phyloP scores from a whole-genome alignment of 2,113 vertebrate genomes.

The Thinocorus orbignyianus region DNA sequence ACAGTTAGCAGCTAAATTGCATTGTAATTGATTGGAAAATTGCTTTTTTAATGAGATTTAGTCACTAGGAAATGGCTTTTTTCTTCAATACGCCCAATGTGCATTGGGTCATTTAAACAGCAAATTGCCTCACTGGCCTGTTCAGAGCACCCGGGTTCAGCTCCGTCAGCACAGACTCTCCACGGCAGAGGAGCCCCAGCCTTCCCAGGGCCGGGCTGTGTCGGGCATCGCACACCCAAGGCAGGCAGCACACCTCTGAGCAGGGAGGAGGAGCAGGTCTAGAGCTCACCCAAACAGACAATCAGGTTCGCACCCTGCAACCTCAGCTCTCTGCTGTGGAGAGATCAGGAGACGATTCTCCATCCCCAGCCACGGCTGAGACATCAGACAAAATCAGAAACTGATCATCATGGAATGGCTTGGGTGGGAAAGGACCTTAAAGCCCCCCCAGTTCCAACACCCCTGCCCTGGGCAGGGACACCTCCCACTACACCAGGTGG shows the following conservation, averaged over 20 bases:
- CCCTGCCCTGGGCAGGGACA: background rate
- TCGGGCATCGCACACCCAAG: background rate
- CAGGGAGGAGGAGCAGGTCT: fast-evolving
- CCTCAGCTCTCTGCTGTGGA: background rate
- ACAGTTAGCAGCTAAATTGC: conserved; percentile 76
- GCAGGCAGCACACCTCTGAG: background rate
- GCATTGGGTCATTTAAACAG: conserved; percentile 67
- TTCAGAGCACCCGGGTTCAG: background rate
- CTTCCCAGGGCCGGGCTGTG: no score
- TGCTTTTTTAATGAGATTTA: conserved; percentile 82
- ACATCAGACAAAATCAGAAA: background rate
- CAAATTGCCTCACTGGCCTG: conserved; percentile 35
- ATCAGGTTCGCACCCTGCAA: no score
- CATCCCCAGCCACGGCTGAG: background rate
- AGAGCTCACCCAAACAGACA: background rate
- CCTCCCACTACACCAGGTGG: background rate
- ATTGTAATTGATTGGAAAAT: conserved; percentile 81
- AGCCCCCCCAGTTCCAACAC: background rate
- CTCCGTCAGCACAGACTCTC: background rate
- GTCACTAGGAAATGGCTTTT: conserved; percentile 71
- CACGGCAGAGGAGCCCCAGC: background rate
- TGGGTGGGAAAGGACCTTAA: background rate
- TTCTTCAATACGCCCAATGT: conserved; percentile 51
- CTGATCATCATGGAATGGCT: background rate
- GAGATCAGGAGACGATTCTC: background rate